Conservation (phyloP, 2,888 invertebrate genomes). For the Tridacna crocea region DNA sequence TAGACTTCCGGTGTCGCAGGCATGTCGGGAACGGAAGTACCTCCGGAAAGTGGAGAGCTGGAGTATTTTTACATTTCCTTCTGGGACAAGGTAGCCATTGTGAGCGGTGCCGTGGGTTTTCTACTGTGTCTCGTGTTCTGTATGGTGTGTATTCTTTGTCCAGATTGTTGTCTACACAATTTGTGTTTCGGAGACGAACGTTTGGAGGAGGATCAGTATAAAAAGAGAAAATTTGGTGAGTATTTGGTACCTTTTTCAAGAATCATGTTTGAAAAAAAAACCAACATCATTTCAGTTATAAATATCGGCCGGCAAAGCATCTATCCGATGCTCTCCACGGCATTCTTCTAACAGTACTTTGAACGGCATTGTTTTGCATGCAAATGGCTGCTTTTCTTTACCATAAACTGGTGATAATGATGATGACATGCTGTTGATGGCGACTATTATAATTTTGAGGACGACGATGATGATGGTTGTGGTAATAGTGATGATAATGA, state of each 20-base stretch:
- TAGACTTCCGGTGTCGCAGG: conserved; percentile 2
- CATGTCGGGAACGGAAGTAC: conserved; percentile 23
- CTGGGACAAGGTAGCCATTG: conserved; percentile 72
- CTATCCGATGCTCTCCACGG: no score
- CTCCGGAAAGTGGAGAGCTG: conserved; percentile 26
- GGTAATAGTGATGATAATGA: no score
- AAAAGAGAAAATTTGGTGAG: conserved; percentile 36
- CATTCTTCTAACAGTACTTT: no score
- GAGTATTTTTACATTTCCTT: conserved; percentile 58
- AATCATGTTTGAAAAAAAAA: background rate
- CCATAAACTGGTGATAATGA: no score
- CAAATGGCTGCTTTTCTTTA: no score
- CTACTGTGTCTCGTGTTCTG: conserved; percentile 62
- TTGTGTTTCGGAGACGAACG: conserved; percentile 58
- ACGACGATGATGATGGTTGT: no score
- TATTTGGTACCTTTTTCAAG: background rate
- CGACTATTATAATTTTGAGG: no score
- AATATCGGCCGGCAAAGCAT: no score
- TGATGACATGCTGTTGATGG: no score
- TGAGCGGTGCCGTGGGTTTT: conserved; percentile 64
- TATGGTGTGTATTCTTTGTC: conserved; percentile 68
- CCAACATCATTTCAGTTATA: no score
- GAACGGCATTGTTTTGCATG: no score
- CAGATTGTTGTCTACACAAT: conserved; percentile 66
- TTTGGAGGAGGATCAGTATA: conserved; percentile 8